Base-by-base conservation (phyloP, 2,888 invertebrate species). In the Lysandra coridon region DNA sequence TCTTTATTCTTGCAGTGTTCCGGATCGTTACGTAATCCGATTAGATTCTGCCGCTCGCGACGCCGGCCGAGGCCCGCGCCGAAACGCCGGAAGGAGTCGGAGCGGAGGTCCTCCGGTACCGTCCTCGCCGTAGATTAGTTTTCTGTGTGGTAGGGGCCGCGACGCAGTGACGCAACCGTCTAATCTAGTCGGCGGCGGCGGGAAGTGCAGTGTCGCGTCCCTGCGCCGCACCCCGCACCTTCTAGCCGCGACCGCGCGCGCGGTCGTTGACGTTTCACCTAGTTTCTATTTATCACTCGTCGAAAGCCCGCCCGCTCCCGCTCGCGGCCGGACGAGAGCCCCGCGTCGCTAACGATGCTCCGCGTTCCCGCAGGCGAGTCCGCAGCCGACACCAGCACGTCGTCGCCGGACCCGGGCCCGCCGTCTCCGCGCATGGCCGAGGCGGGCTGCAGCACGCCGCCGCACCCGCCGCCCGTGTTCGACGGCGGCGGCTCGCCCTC, bases 371-470 rank as follows among this genome's bases (percentile, higher is more conserved):
- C 96, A 97, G 97, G 97, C 95, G 98, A 98, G 96, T 98, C 98
- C 91, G 97, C 98, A 95, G 98, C 98, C 91, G 98, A 98, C 95
- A 98, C 98, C 91, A 98, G 97, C 92, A 98, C 98, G 91, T 98
- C 98, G 91, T 98, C 98, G 90, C 98, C 98, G 92, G 98, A 98
- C 95, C 96, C 97, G 86, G 97, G 97, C 91, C 97, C 98, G 90
- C 96, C 97, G 91, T 98, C 98, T 90, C 98, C 98, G 90, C 96
- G 96, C 95, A 96, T 96, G 95, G 96, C 96, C 89, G 95, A 95
- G 92, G 95, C 96, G 90, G 95, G 96, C 92, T 96, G 90, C 95
- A 96, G 88, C 95, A 91, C 94, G 95, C 95, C 91, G 94, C 95
- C 92, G 93, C 95, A 90, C 92, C 95, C 90, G 92, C 95, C 92